Conservation (phyloP, 2,113 vertebrate genomes). For the Cebus imitator region DNA sequence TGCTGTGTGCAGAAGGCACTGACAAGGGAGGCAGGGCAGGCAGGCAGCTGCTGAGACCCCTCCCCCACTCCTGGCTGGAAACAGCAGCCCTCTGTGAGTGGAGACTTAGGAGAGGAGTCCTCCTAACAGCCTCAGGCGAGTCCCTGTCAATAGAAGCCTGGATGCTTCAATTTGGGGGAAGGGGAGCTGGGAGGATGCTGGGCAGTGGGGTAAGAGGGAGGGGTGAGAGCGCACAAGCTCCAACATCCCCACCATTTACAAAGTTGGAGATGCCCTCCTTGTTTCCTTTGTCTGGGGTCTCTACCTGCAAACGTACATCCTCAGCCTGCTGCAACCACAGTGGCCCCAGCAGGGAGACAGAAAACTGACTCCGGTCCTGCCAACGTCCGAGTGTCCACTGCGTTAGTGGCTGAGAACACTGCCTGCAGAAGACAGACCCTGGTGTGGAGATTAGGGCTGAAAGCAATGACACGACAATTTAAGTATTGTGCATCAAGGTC, state of each 20-base stretch:
- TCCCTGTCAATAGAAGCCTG: not conserved
- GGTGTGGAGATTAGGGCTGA: not conserved
- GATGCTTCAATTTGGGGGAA: not conserved
- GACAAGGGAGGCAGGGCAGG: not conserved
- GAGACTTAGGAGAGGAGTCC: not conserved
- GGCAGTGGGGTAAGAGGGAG: accelerated
- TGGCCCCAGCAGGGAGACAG: not conserved
- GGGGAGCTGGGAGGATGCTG: not conserved
- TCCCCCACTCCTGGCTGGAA: slow-evolving; percentile 16
- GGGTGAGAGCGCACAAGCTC: accelerated
- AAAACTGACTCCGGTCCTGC: not conserved
- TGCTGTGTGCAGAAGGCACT: not conserved
- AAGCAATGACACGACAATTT: not conserved
- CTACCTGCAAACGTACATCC: not conserved
- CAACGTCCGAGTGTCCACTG: not conserved
- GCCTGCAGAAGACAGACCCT: not conserved
- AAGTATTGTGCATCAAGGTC: not conserved
- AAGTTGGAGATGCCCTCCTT: not conserved
- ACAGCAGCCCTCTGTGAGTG: slow-evolving; percentile 47
- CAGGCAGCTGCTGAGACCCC: slow-evolving; percentile 59
- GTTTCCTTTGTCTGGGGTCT: not conserved
- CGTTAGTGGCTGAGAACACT: not conserved
- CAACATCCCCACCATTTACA: not conserved
- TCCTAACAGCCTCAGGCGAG: not conserved
- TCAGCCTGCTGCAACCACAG: not conserved